Base-by-base conservation (phyloP, 2,888 invertebrate species). In the Drosophila paranaensis region DNA sequence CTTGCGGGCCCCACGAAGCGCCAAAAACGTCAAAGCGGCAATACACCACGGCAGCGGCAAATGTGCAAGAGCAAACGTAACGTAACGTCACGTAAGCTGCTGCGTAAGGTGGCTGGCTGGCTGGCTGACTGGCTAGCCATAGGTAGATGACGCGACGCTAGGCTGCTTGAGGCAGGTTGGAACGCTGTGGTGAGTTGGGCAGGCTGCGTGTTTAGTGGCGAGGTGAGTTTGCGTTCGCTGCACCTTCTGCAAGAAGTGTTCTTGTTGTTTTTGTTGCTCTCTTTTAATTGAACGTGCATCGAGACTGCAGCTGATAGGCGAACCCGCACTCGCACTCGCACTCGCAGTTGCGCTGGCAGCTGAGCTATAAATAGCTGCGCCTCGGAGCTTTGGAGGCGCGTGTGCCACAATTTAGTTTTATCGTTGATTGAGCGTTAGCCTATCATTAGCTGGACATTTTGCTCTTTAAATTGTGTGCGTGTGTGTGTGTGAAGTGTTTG, bases 361-460 rank as follows among this genome's bases (percentile, higher is more conserved):
- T 16, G 53, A 30, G 64, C 79, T 84, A 84, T 77, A 83, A 83
- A 83, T 85, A 83, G 85, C 77, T 54, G 56, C 67, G 67, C 60
- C 70, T 37, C 35, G n/a, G 39, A 73, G 75, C 68, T 72, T 60
- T n/a, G 61, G 56, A 68, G 77, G 74, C 77, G 86, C 84, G 84
- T 85, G 84, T 85, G 84, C 84, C 86, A 85, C 84, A 85, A 85
- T 85, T 85, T 85, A 84, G 84, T 82, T 81, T 86, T 86, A 85
- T 85, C 84, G 84, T 84, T 86, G 84, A 85, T 85, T 82, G 86
- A 85, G 84, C 86, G 84, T 86, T 85, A 86, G 84, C 84, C 84
- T 86, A 86, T 84, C 84, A 85, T 85, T 86, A 85, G 83, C 82
- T 81, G 74, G 86, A 74, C 80, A 78, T 83, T 79, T 72, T 80